Evolutionary conservation across 2,113 vertebrate species (phyloP).

Genomic region (Thinocorus orbignyianus): DNA sequence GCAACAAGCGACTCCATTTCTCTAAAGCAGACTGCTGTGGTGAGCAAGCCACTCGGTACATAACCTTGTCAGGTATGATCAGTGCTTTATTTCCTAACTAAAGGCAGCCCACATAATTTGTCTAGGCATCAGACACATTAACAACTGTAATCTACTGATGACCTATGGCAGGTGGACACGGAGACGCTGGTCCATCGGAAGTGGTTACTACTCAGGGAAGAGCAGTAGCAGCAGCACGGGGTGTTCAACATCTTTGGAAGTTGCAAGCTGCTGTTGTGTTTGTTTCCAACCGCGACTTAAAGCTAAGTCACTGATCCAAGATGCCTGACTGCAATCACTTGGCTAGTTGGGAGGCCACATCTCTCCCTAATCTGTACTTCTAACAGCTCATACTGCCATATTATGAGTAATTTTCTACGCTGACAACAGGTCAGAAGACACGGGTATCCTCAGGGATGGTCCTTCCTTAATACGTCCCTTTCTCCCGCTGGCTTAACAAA

Average conservation of each 20-base stretch:
- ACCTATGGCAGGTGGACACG: background rate
- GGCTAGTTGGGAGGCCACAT: background rate
- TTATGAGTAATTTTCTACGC: background rate
- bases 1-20: background rate
- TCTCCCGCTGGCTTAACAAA: background rate
- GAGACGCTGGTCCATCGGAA: rapidly evolving
- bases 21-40: background rate
- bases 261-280: background rate
- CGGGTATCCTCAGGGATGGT: background rate
- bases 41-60: background rate
- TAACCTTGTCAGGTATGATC: background rate
- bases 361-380: background rate
- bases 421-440: background rate
- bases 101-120: background rate
- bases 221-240: background rate
- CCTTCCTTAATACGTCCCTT: background rate
- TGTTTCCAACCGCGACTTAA: background rate
- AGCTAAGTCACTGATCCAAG: background rate
- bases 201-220: background rate
- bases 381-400: background rate
- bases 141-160: background rate
- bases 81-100: background rate
- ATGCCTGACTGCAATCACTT: background rate
- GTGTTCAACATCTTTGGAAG: background rate
- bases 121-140: background rate